These are phyloP conservation scores for Phocoena phocoena DNA, from an alignment of 2,113 vertebrate species.

Conservation along the genomic window DNA sequence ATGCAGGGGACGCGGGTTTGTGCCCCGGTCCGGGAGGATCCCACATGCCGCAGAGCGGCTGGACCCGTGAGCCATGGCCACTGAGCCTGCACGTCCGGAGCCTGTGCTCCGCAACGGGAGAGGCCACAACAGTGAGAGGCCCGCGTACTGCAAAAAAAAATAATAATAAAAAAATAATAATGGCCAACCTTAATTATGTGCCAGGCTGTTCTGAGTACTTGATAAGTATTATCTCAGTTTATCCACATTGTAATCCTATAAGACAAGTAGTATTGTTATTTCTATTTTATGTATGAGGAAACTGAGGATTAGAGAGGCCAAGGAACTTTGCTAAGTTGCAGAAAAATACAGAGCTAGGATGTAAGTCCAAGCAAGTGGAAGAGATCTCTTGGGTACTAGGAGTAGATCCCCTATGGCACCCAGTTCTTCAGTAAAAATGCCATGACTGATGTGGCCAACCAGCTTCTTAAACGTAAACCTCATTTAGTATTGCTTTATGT, in stretches of 20 bases:
- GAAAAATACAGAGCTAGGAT: background rate
- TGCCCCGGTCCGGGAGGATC: no score
- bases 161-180: no score
- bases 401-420: background rate
- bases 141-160: no score
- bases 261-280: background rate
- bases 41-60: no score
- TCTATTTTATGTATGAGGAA: background rate
- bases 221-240: background rate
- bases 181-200: background rate
- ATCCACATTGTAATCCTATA: background rate
- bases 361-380: background rate
- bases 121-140: no score
- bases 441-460: background rate
- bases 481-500: background rate
- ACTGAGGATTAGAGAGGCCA: no score
- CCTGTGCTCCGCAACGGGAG: no score
- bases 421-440: background rate
- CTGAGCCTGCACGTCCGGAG: no score
- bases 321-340: background rate
- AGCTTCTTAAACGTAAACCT: background rate
- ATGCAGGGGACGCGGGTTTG: no score
- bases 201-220: background rate
- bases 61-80: no score
- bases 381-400: background rate